Base-by-base conservation (phyloP, 1,140 invertebrate genomes). In the Drosophila mayri region DNA sequence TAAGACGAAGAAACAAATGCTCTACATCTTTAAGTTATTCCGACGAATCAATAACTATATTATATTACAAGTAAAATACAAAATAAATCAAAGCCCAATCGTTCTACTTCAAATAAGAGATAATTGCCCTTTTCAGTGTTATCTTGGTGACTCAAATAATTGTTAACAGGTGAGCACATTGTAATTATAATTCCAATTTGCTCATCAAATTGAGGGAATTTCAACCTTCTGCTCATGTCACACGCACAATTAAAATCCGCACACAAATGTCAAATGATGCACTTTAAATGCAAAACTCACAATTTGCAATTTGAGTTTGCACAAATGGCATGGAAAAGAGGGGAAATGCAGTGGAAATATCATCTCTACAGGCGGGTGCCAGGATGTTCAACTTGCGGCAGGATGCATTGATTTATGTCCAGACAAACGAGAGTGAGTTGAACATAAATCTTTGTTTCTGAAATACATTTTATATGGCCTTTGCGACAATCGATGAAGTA, bases 401-500 rank as follows among this genome's bases (percentile, higher is more conserved):
- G 67, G 79, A 78, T 74, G 59, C 79, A 78, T 77, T 67, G 80
- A 82, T 82, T 82, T 65, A 82, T 82, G 59, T 55, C 47, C 74
- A 30, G 49, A 10, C 50, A 54, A 49, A 28, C 46, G 22, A 54
- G 37, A 35, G 30, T 10, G 63, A 47, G 41, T 7, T 30, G 16
- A 2, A 43, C 75, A 77, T 76, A 44, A 62, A 62, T 76, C 64
- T 76, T 61, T 40, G 58, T 77, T 70, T 77, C 50, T 44, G 64
- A 77, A 77, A 77, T 77, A 61, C 55, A 77, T 70, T 70, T 70
- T 77, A 77, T 58, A 62, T 77, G 75, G 73, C n/a, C 22, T 60
- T 32, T 49, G 20, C 38, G 63, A 77, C 73, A 57, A 50, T 54
- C 18, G 30, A 38, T 55, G 30, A 44, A 58, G 60, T 30, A 47